A percentile compares a stretch with the other conserved stretches of the same genome.
Evolutionary conservation across 2,797 vertebrate genomes (phyloP).

Genomic region (Cirrhinus mrigala): DNA sequence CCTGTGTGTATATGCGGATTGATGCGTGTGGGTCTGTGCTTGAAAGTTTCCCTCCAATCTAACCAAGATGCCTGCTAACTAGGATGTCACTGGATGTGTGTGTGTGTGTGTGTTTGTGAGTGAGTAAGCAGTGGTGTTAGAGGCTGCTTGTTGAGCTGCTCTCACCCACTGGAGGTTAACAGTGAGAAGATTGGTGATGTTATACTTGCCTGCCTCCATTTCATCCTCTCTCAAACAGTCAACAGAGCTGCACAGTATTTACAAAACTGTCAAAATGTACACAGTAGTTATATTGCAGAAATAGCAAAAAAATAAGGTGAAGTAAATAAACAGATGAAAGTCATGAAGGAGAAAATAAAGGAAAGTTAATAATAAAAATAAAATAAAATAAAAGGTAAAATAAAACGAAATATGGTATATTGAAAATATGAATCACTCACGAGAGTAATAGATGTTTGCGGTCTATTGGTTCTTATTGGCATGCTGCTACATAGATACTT

Average conservation of each 20-base stretch:
- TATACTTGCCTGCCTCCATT: slow-evolving; percentile 31
- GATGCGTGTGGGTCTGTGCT: slow-evolving; percentile 7
- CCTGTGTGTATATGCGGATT: not conserved
- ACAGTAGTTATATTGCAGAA: not conserved
- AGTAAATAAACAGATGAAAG: not conserved
- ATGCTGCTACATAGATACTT: slow-evolving; percentile 9
- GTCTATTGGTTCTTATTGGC: slow-evolving; percentile 12
- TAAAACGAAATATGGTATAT: not conserved
- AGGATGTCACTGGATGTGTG: slow-evolving; percentile 4
- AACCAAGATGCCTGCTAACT: slow-evolving; percentile 32
- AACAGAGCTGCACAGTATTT: not conserved
- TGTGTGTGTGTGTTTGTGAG: not conserved
- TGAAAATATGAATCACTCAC: not conserved
- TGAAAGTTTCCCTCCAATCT: slow-evolving; percentile 13
- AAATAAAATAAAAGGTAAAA: not conserved
- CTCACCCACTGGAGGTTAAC: slow-evolving; percentile 43
- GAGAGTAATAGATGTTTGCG: not conserved
- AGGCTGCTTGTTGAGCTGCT: slow-evolving; percentile 24
- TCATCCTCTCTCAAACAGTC: not conserved
- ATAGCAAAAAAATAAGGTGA: not conserved
- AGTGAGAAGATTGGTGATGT: slow-evolving; percentile 26
- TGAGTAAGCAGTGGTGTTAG: slow-evolving; percentile 6
- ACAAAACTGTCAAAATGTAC: not conserved
- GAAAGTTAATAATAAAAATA: not conserved
- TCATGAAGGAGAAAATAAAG: not conserved